phyloP scores from a whole-genome alignment of 2,797 vertebrate species.

The Platalea minor region DNA sequence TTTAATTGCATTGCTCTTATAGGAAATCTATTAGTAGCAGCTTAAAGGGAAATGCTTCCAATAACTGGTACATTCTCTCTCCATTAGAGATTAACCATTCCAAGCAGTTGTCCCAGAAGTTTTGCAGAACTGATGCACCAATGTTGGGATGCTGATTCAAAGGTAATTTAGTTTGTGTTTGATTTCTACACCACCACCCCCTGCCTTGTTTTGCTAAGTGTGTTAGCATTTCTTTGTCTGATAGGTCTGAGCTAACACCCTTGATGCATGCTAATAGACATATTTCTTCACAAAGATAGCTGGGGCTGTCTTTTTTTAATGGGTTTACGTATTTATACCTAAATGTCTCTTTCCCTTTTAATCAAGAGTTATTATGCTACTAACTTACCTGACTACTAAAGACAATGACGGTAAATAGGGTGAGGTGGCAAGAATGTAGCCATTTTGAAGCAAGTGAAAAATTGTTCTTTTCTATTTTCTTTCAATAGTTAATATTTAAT shows the following conservation, averaged over 20 bases:
- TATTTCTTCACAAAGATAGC: not conserved
- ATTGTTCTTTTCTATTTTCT: not conserved
- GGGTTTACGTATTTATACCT: not conserved
- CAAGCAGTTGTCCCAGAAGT: constrained; percentile 91
- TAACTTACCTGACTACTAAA: not conserved
- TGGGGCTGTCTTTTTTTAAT: not conserved
- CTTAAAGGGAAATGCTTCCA: not conserved
- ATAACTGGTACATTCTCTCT: not conserved
- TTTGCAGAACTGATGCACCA: constrained; percentile 92
- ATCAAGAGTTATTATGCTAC: not conserved
- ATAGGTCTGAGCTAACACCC: not conserved
- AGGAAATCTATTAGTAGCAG: not conserved
- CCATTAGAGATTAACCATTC: constrained; percentile 93
- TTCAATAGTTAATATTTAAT: not conserved
- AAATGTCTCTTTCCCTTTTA: not conserved
- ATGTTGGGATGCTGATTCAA: constrained; percentile 91
- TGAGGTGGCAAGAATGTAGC: not conserved
- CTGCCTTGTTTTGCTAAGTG: not conserved
- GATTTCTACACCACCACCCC: not conserved
- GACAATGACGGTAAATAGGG: not conserved
- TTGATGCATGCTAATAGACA: not conserved
- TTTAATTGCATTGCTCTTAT: not conserved
- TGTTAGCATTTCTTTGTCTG: not conserved
- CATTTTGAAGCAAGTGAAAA: not conserved
- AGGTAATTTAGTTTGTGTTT: constrained; percentile 76